phyloP scores from a whole-genome alignment of 1,140 invertebrate genomes.

The Achroia grisella region DNA sequence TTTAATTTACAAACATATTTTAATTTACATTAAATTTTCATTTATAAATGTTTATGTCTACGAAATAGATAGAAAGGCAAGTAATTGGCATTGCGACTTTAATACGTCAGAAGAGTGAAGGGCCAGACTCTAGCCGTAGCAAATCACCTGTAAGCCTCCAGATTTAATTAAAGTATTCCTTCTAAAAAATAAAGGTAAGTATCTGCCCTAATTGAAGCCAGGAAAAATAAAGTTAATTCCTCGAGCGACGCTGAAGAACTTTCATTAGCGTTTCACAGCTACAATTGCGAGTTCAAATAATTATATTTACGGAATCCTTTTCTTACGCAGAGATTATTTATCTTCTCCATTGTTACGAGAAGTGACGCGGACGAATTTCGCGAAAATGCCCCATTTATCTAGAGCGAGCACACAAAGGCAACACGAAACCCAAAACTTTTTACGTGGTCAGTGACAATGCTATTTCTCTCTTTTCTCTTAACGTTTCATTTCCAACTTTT shows the following conservation, averaged over 20 bases:
- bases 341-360: slow-evolving; percentile 67
- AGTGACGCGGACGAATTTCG: slow-evolving; percentile 69
- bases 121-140: slow-evolving; percentile 2
- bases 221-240: slow-evolving; percentile 53
- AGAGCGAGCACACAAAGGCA: slow-evolving; percentile 60
- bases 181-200: slow-evolving; percentile 42
- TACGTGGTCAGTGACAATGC: slow-evolving; percentile 69
- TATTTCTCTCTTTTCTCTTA: slow-evolving; percentile 63
- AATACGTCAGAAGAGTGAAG: slow-evolving; percentile 11
- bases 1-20: too few species aligned
- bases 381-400: slow-evolving; percentile 70
- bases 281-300: slow-evolving; percentile 68
- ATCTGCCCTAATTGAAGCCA: slow-evolving; percentile 40
- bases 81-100: slow-evolving; percentile 4
- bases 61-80: too few species aligned
- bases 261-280: slow-evolving; percentile 61
- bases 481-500: slow-evolving; percentile 54
- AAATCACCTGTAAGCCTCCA: slow-evolving; percentile 31
- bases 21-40: too few species aligned
- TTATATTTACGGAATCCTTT: slow-evolving; percentile 70
- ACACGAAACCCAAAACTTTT: slow-evolving; percentile 70
- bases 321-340: slow-evolving; percentile 69
- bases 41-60: too few species aligned
- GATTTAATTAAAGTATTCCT: slow-evolving; percentile 50
- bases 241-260: slow-evolving; percentile 39